Evolutionary conservation across 30 jellyfish, hydroid and myxozoan species (phyloP), one percentile per base, ranked within the genome.

Genomic region (Catostylus mosaicus): DNA sequence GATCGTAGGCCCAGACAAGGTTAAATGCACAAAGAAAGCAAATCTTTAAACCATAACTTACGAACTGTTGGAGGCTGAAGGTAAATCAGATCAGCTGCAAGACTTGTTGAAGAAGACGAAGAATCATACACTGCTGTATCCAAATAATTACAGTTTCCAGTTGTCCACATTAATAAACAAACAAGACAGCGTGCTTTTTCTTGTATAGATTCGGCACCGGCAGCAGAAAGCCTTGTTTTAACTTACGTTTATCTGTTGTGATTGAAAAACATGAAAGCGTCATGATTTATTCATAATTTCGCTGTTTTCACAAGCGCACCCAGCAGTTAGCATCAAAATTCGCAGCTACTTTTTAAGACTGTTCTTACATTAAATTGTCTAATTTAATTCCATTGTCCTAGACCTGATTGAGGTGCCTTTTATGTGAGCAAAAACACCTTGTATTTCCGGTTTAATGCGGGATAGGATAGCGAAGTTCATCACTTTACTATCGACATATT

Each of bases 381-480:
- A 2, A 24, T 12, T 68, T 3, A 68, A 33, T 66, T 34, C 63
- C 54, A 10, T 68, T 35, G 63, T 1, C 26, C 18, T 12, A 50
- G 31, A 68, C 37, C n/a, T 11, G 57, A 18, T 20, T 6, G 35
- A 33, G 63, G 43, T 18, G 38, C 57, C 64, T 46, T 36, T 22
- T 36, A 32, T 37, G 80, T 46, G 65, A 8, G 62, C 24, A 68
- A 68, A 68, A 68, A 46, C 80, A 68, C 80, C 80, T 68, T 68
- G 80, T 68, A 68, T 68, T 68, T 68, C 80, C 80, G 80, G 80
- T 33, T 68, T 46, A 37, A 20, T 46, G 80, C 37, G 27, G 71
- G 71, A 59, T 24, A 59, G 71, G 38, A 59, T 59, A 16, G 40
- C 71, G 26, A 59, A 23, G 19, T 59, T 16, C 38, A 52, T 52